Evolutionary conservation across 2,113 vertebrate genomes (phyloP), one percentile per base, ranked within the genome.

Genomic region (Narcine bancroftii): DNA sequence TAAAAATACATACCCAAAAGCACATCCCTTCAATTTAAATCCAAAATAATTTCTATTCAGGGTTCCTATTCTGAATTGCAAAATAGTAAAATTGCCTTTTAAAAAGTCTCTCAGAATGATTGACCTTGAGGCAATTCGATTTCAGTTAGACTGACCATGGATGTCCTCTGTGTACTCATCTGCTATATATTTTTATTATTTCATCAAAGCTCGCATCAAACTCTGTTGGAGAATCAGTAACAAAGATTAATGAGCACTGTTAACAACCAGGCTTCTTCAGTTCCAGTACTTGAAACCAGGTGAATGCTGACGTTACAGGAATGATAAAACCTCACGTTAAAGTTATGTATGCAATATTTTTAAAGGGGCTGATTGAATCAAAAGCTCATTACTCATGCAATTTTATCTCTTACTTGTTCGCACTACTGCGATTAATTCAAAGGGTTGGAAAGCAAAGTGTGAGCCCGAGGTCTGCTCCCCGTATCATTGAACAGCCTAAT

Each of bases 171-270:
- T 17, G 39, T 69, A 69, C 11, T 91, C 89, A 42, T 69, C 65
- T 91, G 89, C 89, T 91, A 69, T 91, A 91, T 91, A 69, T 91
- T 69, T 91, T 69, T 69, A 91, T 66, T 65, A 91, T 91, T 42
- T 71, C 65, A 26, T 91, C 65, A 42, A 69, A 45, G 65, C 39
- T 47, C 29, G 65, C 63, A 71, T 47, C 60, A 91, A 69, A 71
- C 26, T 91, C 89, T 69, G 60, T 26, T 69, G 42, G 39, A 91
- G 89, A 91, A 91, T 91, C 89, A 47, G 63, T 69, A 91, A 91
- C 63, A 69, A 91, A 45, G 65, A 69, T 91, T 91, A 45, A 91
- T 91, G 65, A 45, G 89, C 36, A 45, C 65, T 69, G 89, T 91
- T 91, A 91, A 65, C 21, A 63, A 63, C 81, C 77, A 87, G 50